phyloP scores from a whole-genome alignment of 1,140 invertebrate species.

The Lepidostoma basale region DNA sequence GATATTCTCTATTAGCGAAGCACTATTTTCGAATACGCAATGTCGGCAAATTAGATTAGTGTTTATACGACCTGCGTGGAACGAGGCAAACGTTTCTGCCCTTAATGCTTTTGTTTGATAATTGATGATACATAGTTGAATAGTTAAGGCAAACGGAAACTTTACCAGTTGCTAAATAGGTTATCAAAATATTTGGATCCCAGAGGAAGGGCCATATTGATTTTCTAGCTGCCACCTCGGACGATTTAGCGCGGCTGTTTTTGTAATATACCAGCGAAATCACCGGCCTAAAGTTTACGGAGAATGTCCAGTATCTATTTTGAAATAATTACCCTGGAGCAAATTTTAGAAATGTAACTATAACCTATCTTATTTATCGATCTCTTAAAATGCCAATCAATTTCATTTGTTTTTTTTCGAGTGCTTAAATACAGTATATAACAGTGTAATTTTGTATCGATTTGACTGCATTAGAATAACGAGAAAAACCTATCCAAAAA shows the following conservation, averaged over 20 bases:
- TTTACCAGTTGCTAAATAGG: background rate
- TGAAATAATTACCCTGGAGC: too few species aligned
- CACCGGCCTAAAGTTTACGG: too few species aligned
- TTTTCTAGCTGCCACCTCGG: background rate
- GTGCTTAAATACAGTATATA: too few species aligned
- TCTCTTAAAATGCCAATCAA: too few species aligned
- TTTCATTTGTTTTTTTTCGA: too few species aligned
- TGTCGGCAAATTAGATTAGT: constrained; percentile 19
- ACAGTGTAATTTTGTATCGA: too few species aligned
- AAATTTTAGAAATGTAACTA: too few species aligned
- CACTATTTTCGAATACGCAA: background rate
- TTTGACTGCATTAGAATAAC: too few species aligned
- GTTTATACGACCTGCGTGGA: background rate
- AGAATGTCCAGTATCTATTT: too few species aligned
- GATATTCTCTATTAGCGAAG: background rate
- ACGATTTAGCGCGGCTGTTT: background rate
- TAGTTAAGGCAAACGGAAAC: too few species aligned
- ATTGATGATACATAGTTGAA: background rate
- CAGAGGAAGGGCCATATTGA: background rate
- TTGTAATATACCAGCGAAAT: background rate
- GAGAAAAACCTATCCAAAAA: too few species aligned
- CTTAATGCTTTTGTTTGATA: background rate
- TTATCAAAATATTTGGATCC: constrained; percentile 14
- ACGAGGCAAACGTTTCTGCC: background rate
- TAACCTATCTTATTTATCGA: too few species aligned